phyloP scores from a whole-genome alignment of 2,797 vertebrate species.

The Brachyrhaphis roseni region DNA sequence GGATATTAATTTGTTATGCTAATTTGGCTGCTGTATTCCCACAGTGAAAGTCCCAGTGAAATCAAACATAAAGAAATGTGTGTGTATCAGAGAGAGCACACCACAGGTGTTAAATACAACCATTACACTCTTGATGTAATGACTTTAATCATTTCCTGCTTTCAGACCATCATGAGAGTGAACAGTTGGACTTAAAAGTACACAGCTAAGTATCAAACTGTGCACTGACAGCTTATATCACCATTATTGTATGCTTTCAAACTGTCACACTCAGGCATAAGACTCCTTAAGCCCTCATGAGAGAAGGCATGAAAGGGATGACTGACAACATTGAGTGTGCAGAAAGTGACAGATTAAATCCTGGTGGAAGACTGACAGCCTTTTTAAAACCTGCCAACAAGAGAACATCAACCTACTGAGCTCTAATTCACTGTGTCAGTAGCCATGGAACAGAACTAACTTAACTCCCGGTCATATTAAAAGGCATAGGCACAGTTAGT shows the following conservation, averaged over 20 bases:
- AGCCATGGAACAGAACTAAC: constrained; percentile 2
- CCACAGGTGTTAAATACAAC: background rate
- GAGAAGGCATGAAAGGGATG: constrained; percentile 14
- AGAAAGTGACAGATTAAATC: constrained; percentile 20
- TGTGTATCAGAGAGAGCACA: background rate
- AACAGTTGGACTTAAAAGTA: background rate
- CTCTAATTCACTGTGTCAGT: constrained; percentile 7
- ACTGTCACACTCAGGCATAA: background rate
- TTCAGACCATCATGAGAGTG: background rate
- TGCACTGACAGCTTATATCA: constrained; percentile 30
- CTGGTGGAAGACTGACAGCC: constrained; percentile 19
- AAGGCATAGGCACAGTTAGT: background rate
- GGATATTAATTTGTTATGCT: constrained; percentile 41
- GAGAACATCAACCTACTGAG: constrained; percentile 4
- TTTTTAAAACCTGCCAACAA: background rate
- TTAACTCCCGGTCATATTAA: constrained; percentile 4
- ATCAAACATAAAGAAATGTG: background rate
- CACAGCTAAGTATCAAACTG: constrained; percentile 12
- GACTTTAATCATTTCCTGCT: background rate
- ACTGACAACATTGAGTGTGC: constrained; percentile 22
- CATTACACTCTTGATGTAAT: background rate
- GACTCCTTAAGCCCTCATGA: constrained; percentile 26
- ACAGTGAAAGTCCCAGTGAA: constrained; percentile 13
- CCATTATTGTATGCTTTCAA: constrained; percentile 18
- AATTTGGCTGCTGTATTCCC: constrained; percentile 18